These are phyloP conservation scores for Erpobdella octoculata DNA, from an alignment of 2,888 invertebrate species.

Conservation along the genomic window DNA sequence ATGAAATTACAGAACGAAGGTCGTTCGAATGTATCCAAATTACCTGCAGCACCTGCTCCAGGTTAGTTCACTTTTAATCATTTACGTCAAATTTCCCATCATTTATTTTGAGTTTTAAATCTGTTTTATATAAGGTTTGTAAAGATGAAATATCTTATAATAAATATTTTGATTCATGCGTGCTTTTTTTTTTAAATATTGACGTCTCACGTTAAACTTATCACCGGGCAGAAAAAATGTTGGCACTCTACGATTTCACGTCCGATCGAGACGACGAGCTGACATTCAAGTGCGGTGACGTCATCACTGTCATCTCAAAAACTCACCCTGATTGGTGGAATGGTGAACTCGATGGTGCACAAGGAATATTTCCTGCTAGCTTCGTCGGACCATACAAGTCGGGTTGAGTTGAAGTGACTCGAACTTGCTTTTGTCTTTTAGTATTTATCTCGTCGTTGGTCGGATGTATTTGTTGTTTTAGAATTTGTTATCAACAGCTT, in stretches of 20 bases:
- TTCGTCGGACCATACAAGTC: slow-evolving; percentile 60
- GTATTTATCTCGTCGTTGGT: no score
- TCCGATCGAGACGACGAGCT: slow-evolving; percentile 50
- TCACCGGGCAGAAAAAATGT: slow-evolving; percentile 62
- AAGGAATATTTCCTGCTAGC: slow-evolving; percentile 89
- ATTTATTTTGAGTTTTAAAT: background rate
- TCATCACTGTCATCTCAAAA: slow-evolving; percentile 61
- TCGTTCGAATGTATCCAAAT: slow-evolving; percentile 1
- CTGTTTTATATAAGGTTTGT: background rate
- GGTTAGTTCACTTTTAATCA: background rate
- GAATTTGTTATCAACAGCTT: no score
- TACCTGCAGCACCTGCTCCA: slow-evolving; percentile 20
- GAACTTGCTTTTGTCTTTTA: no score
- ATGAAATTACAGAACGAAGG: slow-evolving; percentile 18
- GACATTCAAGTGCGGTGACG: slow-evolving; percentile 48
- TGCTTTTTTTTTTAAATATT: background rate
- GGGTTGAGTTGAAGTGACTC: no score
- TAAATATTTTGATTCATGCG: background rate
- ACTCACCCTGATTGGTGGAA: slow-evolving; percentile 97
- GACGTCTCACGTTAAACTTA: background rate
- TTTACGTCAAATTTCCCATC: background rate
- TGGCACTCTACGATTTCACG: slow-evolving; percentile 48
- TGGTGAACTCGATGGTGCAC: slow-evolving; percentile 78
- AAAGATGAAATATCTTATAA: background rate
- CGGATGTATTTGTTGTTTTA: no score